Base-by-base conservation (phyloP, 2,797 vertebrate species). In the Sebastolobus alascanus region DNA sequence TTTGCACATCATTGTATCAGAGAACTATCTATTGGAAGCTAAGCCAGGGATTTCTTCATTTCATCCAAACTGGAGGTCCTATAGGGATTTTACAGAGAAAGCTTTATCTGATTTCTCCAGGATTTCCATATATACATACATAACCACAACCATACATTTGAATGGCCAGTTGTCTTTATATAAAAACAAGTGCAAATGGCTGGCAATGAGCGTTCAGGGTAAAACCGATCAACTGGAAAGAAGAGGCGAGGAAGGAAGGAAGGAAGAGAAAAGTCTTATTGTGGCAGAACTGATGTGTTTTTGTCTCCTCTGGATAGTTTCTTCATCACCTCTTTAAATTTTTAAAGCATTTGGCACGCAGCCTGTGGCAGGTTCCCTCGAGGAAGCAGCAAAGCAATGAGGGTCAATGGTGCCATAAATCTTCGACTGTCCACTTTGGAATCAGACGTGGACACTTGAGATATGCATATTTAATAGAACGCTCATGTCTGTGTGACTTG, bases 291-390 rank as follows among this genome's bases (percentile, higher is more conserved):
- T 96, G 96, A 96, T 96, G 96, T 96, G 96, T 96, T 96, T 96
- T 93, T 93, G 94, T 96, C 96, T 96, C 94, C 96, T 97, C 97
- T 98, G 97, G 97, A 96, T 94, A 97, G 96, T 97, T 97, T 98
- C 97, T 96, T 96, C 97, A 96, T 96, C 98, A 98, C 97, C 97
- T 98, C 97, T 97, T 99, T 98, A 98, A 98, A 97, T 97, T 73
- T 97, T 98, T 97, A 97, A 96, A 94, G 96, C 96, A 92, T 94
- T 98, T 98, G 97, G 97, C 96, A 86, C 94, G 88, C 90, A 95
- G 97, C 96, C 96, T 93, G 94, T 93, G 92, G 95, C 94, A 95
- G 94, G 93, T 97, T 96, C 97, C 97, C 96, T 94, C 90, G 96
- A 97, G 97, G 96, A 97, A 97, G 94, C 93, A 91, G 94, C 91